A percentile compares a stretch with the other conserved stretches of the same genome.
Conservation (phyloP, 1,140 invertebrate species). For the Drosophila ficusphila region DNA sequence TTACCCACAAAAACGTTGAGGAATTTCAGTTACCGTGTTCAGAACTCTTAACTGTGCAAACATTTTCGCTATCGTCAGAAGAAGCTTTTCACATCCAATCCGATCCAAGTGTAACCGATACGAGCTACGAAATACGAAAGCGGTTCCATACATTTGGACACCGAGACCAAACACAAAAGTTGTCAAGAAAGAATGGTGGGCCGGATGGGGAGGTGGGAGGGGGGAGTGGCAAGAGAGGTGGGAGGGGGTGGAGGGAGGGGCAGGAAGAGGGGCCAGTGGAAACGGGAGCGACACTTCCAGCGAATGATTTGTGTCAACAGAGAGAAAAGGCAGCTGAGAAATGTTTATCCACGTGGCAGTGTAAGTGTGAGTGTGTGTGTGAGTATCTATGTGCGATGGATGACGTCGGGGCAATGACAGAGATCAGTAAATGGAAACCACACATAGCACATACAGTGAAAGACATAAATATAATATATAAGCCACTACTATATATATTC, state of each 20-base stretch:
- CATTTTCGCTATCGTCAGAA: conserved; percentile 40
- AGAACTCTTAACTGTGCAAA: conserved; percentile 39
- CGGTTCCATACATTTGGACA: conserved; percentile 60
- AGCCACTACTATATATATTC: not conserved
- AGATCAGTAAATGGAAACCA: conserved; percentile 45
- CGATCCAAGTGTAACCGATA: conserved; percentile 59
- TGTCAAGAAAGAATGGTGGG: conserved; percentile 11
- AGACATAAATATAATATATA: not conserved
- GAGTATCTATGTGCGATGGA: conserved; percentile 19
- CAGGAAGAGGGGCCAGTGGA: conserved; percentile 33
- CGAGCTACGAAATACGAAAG: conserved; percentile 40
- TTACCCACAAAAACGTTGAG: not conserved
- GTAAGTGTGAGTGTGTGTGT: conserved; percentile 4
- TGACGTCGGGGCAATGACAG: conserved; percentile 47
- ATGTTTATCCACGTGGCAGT: conserved; percentile 50
- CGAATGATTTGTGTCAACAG: conserved; percentile 78
- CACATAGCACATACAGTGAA: conserved; percentile 13
- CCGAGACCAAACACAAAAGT: conserved; percentile 53
- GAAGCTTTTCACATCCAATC: conserved; percentile 32
- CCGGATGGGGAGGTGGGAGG: not conserved
- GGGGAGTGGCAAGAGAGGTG: too few relatives aligned
- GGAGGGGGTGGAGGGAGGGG: not conserved
- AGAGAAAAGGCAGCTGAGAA: conserved; percentile 62
- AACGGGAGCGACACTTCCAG: conserved; percentile 63
- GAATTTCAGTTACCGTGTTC: conserved; percentile 8